Percentiles rank a stretch among this genome's conserved stretches.
These are phyloP conservation scores for Lepidocyrtinus sp. DNA, from an alignment of 2,888 invertebrate genomes.

Conservation along the genomic window DNA sequence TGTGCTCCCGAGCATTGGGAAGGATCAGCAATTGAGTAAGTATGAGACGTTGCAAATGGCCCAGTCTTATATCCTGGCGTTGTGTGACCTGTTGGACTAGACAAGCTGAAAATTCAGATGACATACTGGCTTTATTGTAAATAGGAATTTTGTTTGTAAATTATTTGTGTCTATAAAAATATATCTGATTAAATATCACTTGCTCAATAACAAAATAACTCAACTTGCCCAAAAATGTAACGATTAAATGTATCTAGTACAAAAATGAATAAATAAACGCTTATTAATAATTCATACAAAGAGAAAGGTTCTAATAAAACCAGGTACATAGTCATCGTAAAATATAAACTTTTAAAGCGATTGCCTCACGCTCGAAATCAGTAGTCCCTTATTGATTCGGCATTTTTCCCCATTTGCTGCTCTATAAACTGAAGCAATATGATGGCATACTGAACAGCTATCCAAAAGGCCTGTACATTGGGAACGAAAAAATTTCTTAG, in stretches of 20 bases:
- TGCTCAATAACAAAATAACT: neutral
- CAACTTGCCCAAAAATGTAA: neutral
- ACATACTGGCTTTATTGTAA: neutral
- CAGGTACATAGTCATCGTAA: neutral
- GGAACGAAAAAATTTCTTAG: neutral
- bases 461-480: neutral
- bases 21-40: conserved; percentile 93
- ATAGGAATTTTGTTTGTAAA: neutral
- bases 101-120: conserved; percentile 1
- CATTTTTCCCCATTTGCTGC: neutral
- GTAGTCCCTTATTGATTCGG: too few relatives aligned
- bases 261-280: neutral
- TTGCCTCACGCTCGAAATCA: too few relatives aligned
- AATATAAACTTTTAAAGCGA: neutral
- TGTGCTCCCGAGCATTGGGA: conserved; percentile 92
- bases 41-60: conserved; percentile 98
- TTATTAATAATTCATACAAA: neutral
- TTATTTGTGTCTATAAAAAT: neutral
- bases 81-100: conserved; percentile 79
- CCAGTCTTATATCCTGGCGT: conserved; percentile 92
- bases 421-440: neutral
- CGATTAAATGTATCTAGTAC: neutral
- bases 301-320: neutral
- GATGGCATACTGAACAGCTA: neutral
- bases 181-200: neutral